phyloP scores from a whole-genome alignment of 2,888 invertebrate species.

The Drosophila limbata region DNA sequence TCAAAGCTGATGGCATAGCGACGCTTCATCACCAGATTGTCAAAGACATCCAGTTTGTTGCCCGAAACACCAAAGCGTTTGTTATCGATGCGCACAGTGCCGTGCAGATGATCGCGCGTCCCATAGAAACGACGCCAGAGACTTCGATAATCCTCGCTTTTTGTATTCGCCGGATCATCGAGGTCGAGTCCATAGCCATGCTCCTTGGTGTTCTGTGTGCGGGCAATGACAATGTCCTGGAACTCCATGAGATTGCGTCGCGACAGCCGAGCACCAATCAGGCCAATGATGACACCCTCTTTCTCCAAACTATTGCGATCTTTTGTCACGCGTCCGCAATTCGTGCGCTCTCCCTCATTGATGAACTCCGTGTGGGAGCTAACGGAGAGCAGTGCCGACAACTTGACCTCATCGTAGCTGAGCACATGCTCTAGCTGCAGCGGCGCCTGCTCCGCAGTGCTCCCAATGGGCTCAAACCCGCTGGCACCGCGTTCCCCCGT shows the following conservation, averaged over 20 bases:
- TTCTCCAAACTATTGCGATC: constrained; percentile 84
- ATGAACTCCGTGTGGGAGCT: constrained; percentile 87
- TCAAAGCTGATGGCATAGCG: constrained; percentile 87
- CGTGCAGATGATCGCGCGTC: constrained; percentile 68
- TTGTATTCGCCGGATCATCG: constrained; percentile 31
- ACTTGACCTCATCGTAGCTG: constrained; percentile 88
- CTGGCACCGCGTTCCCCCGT: constrained; percentile 85
- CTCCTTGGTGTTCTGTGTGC: constrained; percentile 86
- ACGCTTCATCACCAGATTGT: constrained; percentile 83
- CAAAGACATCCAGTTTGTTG: constrained; percentile 80
- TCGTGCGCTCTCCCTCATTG: constrained; percentile 87
- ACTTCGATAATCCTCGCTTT: constrained; percentile 69
- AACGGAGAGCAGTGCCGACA: constrained; percentile 87
- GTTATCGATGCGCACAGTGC: constrained; percentile 62
- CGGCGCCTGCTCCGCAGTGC: constrained; percentile 85
- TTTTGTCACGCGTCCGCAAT: constrained; percentile 85
- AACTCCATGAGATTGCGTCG: constrained; percentile 86
- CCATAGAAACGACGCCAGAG: constrained; percentile 79
- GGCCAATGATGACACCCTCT: constrained; percentile 86
- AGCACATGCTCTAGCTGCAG: constrained; percentile 86
- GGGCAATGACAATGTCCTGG: constrained; percentile 86
- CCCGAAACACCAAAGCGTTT: constrained; percentile 76
- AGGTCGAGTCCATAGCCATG: constrained; percentile 85
- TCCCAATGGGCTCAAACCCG: constrained; percentile 87
- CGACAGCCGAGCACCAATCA: constrained; percentile 86